Evolutionary conservation across 2,797 vertebrate genomes (phyloP), one percentile per base, ranked within the genome.

Genomic region (Sebastes nivosus): DNA sequence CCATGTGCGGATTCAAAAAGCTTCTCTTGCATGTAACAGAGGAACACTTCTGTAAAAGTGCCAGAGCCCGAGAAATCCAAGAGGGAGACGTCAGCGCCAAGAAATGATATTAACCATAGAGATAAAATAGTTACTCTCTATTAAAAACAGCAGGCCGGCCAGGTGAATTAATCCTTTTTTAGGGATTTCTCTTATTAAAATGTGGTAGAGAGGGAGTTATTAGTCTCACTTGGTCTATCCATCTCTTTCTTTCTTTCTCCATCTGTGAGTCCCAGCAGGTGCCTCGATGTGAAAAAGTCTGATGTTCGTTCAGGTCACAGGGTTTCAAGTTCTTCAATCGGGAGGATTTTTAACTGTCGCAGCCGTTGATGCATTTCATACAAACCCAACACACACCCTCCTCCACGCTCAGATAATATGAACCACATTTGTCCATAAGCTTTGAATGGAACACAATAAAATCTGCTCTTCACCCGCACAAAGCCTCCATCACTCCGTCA

Each of bases 71-170:
- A 87, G 85, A 79, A 88, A 89, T 77, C 88, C 86, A 81, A 82
- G 84, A 88, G 77, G 79, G 78, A 91, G 34, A 73, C 25, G 29
- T 73, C 89, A 72, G 72, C 2, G 72, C 82, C 89, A 92, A 92
- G 78, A 89, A 87, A 80, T 92, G 34, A 83, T 85, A 90, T 92
- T 88, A 91, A 91, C 80, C 85, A 85, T 79, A 82, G 90, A 94
- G 92, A 94, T 91, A 88, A 93, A 93, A 91, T 84, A 76, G 90
- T 89, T 86, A 79, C 71, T 87, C 84, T 87, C 77, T 86, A 91
- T 92, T 92, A 83, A 89, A 93, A 92, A 91, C 89, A 93, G 81
- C 84, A 84, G 86, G 79, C 66, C 65, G 18, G 86, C 85, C 86
- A 91, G 90, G 85, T 89, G 86, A 91, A 93, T 87, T 75, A 82